phyloP scores from a whole-genome alignment of 2,888 invertebrate species.

The Drosophila atroscutellata region DNA sequence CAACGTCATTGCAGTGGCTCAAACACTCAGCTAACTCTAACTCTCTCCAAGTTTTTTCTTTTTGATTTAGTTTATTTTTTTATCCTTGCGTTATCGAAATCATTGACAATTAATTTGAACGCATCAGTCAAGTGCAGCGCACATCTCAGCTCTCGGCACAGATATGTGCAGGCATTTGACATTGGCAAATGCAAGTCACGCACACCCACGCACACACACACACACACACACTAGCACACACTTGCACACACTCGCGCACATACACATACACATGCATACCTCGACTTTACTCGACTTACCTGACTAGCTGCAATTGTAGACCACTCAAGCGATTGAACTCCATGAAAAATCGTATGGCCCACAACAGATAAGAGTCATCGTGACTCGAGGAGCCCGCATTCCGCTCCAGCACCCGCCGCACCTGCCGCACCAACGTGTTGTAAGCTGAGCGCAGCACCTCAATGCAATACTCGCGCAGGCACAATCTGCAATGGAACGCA shows the following conservation, averaged over 20 bases:
- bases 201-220: conserved; percentile 6
- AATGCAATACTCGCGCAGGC: conserved; percentile 96
- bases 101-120: conserved; percentile 72
- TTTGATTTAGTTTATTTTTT: background rate
- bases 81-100: conserved; percentile 35
- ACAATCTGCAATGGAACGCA: conserved; percentile 87
- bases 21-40: background rate
- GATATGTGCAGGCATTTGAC: conserved; percentile 42
- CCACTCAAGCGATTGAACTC: conserved; percentile 96
- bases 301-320: conserved; percentile 94
- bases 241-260: conserved; percentile 5
- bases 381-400: conserved; percentile 90
- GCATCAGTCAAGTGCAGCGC: conserved; percentile 49
- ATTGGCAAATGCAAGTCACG: conserved; percentile 56
- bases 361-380: conserved; percentile 97
- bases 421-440: conserved; percentile 95
- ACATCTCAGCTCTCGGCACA: conserved; percentile 28
- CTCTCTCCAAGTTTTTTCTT: background rate
- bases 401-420: conserved; percentile 90
- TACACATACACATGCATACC: conserved; percentile 6
- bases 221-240: background rate
- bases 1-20: conserved; percentile 37
- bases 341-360: conserved; percentile 98
- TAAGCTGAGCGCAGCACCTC: conserved; percentile 97
- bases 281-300: conserved; percentile 86